Evolutionary conservation across 2,888 invertebrate genomes (phyloP), one percentile per base, ranked within the genome.

Genomic region (Eilema depressum): DNA sequence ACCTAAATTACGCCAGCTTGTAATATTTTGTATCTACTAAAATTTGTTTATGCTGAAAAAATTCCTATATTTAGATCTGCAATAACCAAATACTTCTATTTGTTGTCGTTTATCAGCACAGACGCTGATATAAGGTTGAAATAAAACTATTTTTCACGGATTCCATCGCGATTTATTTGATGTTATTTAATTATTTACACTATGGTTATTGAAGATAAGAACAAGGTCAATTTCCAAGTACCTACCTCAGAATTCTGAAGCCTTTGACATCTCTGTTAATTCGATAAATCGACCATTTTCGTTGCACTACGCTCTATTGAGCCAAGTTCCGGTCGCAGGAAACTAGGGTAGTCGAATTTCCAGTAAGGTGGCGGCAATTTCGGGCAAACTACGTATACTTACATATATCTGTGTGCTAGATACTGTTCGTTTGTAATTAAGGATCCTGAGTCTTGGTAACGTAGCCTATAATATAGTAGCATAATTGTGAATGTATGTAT

Each of bases 281-380:
- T 81, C 79, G 73, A 75, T 75, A 69, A 75, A 75, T 70, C 56
- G 66, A 63, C 73, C 71, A 60, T 69, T 62, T 63, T 70, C 63
- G 72, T 68, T 81, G 70, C 68, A 70, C 47, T 70, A 59, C 61
- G 70, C 74, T 73, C 67, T 72, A 82, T 71, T 60, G 37, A 41
- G 69, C 72, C 10, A 33, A 68, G 47, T 74, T 72, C 75, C 70
- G 78, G 78, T 76, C 64, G 74, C 75, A 69, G 78, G 80, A 83
- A 83, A 81, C 75, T 78, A 75, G 73, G 69, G 75, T 73, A 74
- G 73, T 64, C 69, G 75, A 77, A 79, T 80, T 79, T 75, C 71
- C 60, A 71, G 71, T 57, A 66, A 66, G 57, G 33, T 73, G 72
- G 73, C 73, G 74, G 62, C 69, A 80, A 79, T 80, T 71, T 73